phyloP scores from a whole-genome alignment of 2,797 vertebrate species.

The Furcifer pardalis region DNA sequence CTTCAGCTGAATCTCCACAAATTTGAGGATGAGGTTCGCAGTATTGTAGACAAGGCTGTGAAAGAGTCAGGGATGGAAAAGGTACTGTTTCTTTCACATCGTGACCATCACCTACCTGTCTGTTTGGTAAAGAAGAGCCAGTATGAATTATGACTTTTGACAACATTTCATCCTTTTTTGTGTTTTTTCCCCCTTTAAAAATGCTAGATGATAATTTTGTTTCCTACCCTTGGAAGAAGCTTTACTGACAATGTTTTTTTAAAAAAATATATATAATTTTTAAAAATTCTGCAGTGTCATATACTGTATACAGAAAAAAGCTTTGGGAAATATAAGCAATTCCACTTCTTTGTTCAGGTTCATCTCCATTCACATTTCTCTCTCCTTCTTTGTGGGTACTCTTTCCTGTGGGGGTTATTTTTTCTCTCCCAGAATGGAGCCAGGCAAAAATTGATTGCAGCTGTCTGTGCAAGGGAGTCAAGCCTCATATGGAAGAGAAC shows the following conservation, averaged over 20 bases:
- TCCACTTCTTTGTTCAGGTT: not conserved
- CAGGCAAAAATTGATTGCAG: not conserved
- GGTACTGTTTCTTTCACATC: slow-evolving; percentile 44
- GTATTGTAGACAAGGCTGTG: slow-evolving; percentile 76
- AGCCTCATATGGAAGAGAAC: not conserved
- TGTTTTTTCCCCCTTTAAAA: not conserved
- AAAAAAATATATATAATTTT: no score
- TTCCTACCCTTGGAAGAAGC: not conserved
- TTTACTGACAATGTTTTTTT: not conserved
- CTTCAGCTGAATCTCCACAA: slow-evolving; percentile 76
- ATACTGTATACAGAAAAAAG: no score
- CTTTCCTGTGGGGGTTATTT: not conserved
- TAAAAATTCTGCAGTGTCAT: no score
- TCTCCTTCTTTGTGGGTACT: not conserved
- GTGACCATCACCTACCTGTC: not conserved
- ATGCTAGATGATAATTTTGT: not conserved
- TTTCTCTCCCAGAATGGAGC: not conserved
- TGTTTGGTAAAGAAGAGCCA: rapidly evolving
- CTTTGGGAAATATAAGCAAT: not conserved
- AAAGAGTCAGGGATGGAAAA: slow-evolving; percentile 79
- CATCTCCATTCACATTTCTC: not conserved
- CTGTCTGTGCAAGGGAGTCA: not conserved
- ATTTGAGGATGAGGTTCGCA: slow-evolving; percentile 74
- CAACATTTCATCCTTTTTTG: no score
- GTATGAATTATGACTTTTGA: not conserved